Evolutionary conservation across 2,888 invertebrate genomes (phyloP), one percentile per base, ranked within the genome.

Genomic region (Galerucella pusilla): DNA sequence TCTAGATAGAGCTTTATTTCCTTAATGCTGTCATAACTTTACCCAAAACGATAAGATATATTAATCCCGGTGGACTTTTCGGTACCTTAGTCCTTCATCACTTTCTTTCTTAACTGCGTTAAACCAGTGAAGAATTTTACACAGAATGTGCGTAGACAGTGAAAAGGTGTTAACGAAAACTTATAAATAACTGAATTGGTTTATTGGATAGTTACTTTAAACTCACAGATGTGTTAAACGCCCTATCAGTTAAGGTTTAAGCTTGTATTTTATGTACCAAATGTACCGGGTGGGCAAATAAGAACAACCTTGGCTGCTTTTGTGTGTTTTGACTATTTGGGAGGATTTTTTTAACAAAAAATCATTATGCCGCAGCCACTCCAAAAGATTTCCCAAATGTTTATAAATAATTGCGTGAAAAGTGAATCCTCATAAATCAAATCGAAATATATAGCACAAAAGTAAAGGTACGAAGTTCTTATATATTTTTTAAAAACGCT

Each of bases 191-290:
- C 61, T 9, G 2, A 61, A 61, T 61, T 35, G 9, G 6, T 35
- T 61, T 61, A 35, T 61, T 61, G 28, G 61, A 35, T 61, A 61
- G 61, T 61, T 61, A 35, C 61, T 61, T 61, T 61, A 5, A 61
- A 35, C 28, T 61, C 12, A 12, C n/a, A 61, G 61, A 61, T 12
- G 61, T 14, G 28, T n/a, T 28, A 61, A n/a, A 4, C 61, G 9
- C 1, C 14, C 12, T 25, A 16, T 20, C 9, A 57, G 16, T 57
- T 9, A 20, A 7, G 52, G 11, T 52, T 52, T 42, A 42, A 42
- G 7, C 35, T 42, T 42, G 7, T 42, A 42, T 42, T 42, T 42
- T 9, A 42, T 42, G 35, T 1, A 42, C 35, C 9, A 35, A 35
- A 5, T 35, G 35, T 4, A 35, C 35, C 35, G 35, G 35, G 35